Percentiles rank a stretch among this genome's conserved stretches.
Conservation (phyloP, 2,797 vertebrate species). For the Jordanella pulchra region DNA sequence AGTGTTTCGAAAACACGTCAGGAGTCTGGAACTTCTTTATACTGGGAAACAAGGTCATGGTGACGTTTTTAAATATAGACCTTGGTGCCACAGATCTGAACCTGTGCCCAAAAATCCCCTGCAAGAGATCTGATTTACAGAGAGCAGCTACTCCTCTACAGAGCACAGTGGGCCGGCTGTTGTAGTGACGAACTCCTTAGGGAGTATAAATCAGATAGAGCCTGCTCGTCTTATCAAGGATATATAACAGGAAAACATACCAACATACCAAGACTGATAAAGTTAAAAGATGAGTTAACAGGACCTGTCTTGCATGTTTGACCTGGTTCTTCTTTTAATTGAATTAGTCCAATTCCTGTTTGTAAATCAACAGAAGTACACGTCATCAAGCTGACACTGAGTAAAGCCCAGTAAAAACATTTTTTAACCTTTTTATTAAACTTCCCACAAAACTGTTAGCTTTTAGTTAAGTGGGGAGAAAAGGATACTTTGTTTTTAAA, state of each 20-base stretch:
- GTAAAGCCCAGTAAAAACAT: neutral
- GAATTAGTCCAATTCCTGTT: neutral
- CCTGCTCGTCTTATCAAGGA: slow-evolving; percentile 11
- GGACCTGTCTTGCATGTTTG: slow-evolving; percentile 9
- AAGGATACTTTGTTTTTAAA: neutral
- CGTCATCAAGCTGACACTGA: neutral
- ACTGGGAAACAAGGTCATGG: slow-evolving; percentile 75
- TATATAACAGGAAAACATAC: slow-evolving; percentile 48
- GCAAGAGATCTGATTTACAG: slow-evolving; percentile 61
- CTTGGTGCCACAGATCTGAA: slow-evolving; percentile 45
- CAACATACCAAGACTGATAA: slow-evolving; percentile 27
- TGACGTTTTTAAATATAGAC: slow-evolving; percentile 72
- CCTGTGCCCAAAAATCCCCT: slow-evolving; percentile 43
- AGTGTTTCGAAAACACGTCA: slow-evolving; percentile 48
- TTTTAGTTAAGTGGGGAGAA: neutral
- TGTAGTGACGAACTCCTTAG: slow-evolving; percentile 23
- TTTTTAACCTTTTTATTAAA: neutral
- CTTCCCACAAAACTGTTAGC: neutral
- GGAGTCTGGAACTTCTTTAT: slow-evolving; percentile 61
- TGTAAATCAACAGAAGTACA: neutral
- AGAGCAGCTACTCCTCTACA: slow-evolving; percentile 39
- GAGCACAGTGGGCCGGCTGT: slow-evolving; percentile 22
- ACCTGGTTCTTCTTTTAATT: neutral
- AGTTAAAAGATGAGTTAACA: slow-evolving; percentile 41
- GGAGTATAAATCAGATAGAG: slow-evolving; percentile 42